Conservation (phyloP, 2,888 invertebrate genomes). For the Brachyopa scutellaris region DNA sequence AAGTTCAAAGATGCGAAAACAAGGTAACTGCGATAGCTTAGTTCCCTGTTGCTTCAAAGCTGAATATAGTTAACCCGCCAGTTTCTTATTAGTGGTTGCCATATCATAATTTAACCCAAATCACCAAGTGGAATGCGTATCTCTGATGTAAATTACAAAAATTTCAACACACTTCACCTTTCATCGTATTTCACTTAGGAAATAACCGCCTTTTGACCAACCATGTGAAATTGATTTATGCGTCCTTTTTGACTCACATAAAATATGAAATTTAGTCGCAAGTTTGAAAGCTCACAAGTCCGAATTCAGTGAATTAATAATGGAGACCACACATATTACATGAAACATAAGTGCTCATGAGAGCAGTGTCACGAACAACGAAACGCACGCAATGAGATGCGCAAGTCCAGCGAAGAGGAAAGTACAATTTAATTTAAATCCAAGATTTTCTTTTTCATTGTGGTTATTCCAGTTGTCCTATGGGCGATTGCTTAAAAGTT, state of each 20-base stretch:
- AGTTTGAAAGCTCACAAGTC: conserved; percentile 10
- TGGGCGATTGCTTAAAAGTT: conserved; percentile 52
- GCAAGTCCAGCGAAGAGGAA: conserved; percentile 31
- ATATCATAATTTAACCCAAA: too few relatives aligned
- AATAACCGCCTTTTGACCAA: conserved; percentile 31
- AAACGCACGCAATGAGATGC: conserved; percentile 15
- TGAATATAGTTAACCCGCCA: too few relatives aligned
- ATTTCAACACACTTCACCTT: background rate
- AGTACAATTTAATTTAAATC: conserved; percentile 54
- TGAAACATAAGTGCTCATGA: conserved; percentile 5
- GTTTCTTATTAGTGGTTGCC: too few relatives aligned
- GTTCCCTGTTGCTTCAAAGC: too few relatives aligned
- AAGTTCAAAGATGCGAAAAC: too few relatives aligned
- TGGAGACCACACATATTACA: conserved; percentile 15
- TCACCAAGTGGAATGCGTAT: too few relatives aligned
- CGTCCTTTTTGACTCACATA: conserved; percentile 36
- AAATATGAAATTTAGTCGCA: conserved; percentile 35
- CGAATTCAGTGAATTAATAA: conserved; percentile 46
- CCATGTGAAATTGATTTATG: conserved; percentile 55
- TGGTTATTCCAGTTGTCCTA: conserved; percentile 8
- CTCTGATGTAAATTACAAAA: too few relatives aligned
- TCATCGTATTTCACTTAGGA: background rate
- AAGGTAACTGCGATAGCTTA: too few relatives aligned
- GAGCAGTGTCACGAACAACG: conserved; percentile 42
- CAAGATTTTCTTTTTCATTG: conserved; percentile 32